Base-by-base conservation (phyloP, 2,797 vertebrate genomes). In the Rhynchotus rufescens region DNA sequence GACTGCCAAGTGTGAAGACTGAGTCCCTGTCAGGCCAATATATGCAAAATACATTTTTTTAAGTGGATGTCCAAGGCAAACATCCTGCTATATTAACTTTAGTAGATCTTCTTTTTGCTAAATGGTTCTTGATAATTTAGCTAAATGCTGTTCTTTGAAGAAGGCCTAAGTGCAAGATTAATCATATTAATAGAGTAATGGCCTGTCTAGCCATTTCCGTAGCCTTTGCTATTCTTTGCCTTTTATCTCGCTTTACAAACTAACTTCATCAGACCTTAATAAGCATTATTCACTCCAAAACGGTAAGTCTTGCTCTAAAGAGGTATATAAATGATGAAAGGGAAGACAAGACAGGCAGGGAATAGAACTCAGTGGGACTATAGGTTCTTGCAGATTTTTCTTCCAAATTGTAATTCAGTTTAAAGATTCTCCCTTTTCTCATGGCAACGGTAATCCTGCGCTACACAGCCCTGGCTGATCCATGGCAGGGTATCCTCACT, bases 321-420 rank as follows among this genome's bases (percentile, higher is more conserved):
- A 38, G n/a, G 3, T 20, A 11, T 17, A 67, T 81, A 90, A 91
- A 84, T 86, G 85, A 92, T 88, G 71, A 90, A 86, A 92, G 73
- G 28, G 84, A 36, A 87, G 57, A 87, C 20, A 36, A 86, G 77
- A 76, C 77, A 86, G 74, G 78, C 67, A 86, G 93, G 89, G 89
- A 94, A 95, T 91, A 86, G 87, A 93, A 81, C 32, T 81, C 78
- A 40, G 52, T 51, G 57, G 86, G 74, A n/a, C 81, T 88, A 93
- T 73, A 93, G 64, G 91, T 92, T 86, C 75, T 91, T 86, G 67
- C 73, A 93, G 64, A 91, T 92, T 88, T 89, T 95, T 95, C 95
- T 95, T 97, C 95, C 90, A 85, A 88, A 52, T 52, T 77, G 44
- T 57, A 86, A 52, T 42, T 91, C 89, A 79, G 79, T 92, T 87